Evolutionary conservation across 2,797 vertebrate genomes (phyloP), one percentile per base, ranked within the genome.

Genomic region (Mormyrops attenuatus): DNA sequence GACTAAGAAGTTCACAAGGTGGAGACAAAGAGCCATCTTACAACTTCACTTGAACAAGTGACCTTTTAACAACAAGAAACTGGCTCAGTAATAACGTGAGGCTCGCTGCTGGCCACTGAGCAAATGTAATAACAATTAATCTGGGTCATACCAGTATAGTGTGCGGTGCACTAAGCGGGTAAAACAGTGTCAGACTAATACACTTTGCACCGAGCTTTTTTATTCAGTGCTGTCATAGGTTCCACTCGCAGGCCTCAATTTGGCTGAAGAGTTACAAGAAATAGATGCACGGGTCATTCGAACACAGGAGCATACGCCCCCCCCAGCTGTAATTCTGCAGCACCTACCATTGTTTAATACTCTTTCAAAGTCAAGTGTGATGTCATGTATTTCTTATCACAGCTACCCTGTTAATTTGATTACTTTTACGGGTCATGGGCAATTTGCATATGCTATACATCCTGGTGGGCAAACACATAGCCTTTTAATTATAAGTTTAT

Each of bases 401-500:
- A 50, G 20, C 47, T 85, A 49, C n/a, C 20, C 82, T 85, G 7
- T 85, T 84, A 49, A 20, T 84, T 47, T 47, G 34, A 84, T 49
- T 85, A 22, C 47, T 49, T 49, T 85, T 30, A 85, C 3, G 22
- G 49, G 82, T 85, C 82, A 30, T 85, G n/a, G 26, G 3, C 53
- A 60, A 55, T 87, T 57, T 60, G 53, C 53, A 60, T 8, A 87
- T 38, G 9, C n/a, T 13, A 13, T 22, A 52, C 4, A 49, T 52
- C 47, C 82, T 52, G 82, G 82, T 50, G 20, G 34, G 30, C 85
- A 41, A 38, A 55, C 22, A 30, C 53, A 60, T 57, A 55, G 15
- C 15, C 53, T 60, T 87, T 87, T 87, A 44, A 87, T 87, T 57
- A n/a, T 8, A 60, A n/a, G 85, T 87, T 50, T 38, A 87, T 57